Conservation (phyloP, 2,888 invertebrate species). For the Pantelozetes paolii region DNA sequence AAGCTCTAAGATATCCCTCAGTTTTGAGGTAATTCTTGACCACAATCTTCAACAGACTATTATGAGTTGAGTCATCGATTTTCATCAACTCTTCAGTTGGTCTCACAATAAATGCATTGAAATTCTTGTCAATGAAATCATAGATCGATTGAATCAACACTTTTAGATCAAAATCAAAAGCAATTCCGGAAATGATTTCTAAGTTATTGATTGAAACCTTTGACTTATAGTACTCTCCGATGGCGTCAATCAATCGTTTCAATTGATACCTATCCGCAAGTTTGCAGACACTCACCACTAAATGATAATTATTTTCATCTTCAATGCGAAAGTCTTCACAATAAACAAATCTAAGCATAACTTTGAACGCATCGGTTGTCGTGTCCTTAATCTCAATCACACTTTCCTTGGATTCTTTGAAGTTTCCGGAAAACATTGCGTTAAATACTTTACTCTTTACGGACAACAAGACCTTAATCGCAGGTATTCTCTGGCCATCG, state of each 20-base stretch:
- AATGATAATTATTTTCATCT: background rate
- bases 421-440: constrained; percentile 1
- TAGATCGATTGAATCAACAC: too few relatives aligned
- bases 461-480: background rate
- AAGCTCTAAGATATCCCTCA: too few relatives aligned
- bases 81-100: too few relatives aligned
- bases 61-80: too few relatives aligned
- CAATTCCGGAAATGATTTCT: background rate
- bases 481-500: constrained; percentile 1
- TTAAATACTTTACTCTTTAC: background rate
- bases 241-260: background rate
- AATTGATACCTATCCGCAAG: background rate
- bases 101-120: too few relatives aligned
- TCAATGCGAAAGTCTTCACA: background rate
- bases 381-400: background rate
- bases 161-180: too few relatives aligned
- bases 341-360: background rate
- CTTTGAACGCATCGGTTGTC: background rate
- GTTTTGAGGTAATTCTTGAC: too few relatives aligned
- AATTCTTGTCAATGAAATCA: too few relatives aligned
- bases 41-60: too few relatives aligned
- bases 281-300: background rate
- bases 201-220: background rate
- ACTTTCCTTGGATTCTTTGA: background rate
- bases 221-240: background rate